Conservation (phyloP, 2,797 vertebrate species). For the Tadarida brasiliensis region DNA sequence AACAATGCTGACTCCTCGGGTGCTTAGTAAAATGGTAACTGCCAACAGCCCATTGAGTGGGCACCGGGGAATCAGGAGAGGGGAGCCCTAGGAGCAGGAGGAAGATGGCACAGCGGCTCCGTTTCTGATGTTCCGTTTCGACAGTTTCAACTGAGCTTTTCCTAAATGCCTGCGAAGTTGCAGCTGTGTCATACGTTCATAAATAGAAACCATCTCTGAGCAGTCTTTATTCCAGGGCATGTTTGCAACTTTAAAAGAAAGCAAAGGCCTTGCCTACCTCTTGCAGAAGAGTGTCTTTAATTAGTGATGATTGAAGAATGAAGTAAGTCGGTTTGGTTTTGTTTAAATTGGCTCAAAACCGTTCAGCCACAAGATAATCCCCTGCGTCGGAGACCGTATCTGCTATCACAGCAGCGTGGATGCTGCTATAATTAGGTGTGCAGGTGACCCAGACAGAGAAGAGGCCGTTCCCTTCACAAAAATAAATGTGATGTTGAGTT, state of each 20-base stretch:
- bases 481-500: slow-evolving; percentile 60
- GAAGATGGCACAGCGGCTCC: fast-evolving
- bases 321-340: slow-evolving; percentile 69
- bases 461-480: slow-evolving; percentile 32
- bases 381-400: neutral
- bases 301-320: slow-evolving; percentile 68
- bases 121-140: neutral
- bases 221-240: slow-evolving; percentile 48
- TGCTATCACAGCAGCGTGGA: neutral
- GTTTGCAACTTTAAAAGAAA: slow-evolving; percentile 65
- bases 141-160: neutral
- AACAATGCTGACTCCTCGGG: neutral
- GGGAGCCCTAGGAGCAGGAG: neutral
- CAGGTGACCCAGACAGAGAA: slow-evolving; percentile 35
- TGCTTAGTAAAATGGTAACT: neutral
- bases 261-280: slow-evolving; percentile 46
- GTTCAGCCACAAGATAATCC: slow-evolving; percentile 41
- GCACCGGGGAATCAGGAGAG: neutral
- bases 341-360: slow-evolving; percentile 70
- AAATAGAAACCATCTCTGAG: slow-evolving; percentile 60
- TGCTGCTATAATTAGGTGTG: slow-evolving; percentile 67
- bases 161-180: neutral
- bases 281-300: slow-evolving; percentile 69
- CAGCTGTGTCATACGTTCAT: neutral
- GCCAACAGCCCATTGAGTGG: neutral